Evolutionary conservation across 1,140 invertebrate genomes (phyloP).

Genomic region (Steinernema feltiae): DNA sequence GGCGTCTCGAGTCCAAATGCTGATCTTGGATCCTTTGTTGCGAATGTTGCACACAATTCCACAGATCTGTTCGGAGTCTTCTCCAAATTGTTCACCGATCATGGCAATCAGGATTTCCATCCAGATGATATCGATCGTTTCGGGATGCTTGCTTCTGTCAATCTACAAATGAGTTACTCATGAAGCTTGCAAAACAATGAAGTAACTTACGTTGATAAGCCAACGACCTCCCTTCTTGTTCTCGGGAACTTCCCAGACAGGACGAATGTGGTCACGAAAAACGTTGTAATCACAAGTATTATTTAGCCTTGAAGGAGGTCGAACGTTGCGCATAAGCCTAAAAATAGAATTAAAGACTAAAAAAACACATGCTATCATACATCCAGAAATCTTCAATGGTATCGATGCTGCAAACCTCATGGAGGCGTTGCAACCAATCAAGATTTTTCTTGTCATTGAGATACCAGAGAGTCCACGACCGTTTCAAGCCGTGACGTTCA

Average conservation of each 20-base stretch:
- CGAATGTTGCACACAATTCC: constrained; percentile 91
- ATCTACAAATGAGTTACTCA: constrained; percentile 45
- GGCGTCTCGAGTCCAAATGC: constrained; percentile 77
- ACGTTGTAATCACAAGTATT: constrained; percentile 87
- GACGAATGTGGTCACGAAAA: constrained; percentile 79
- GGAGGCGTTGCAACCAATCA: constrained; percentile 84
- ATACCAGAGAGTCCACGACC: constrained; percentile 95
- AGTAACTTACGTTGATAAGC: constrained; percentile 66
- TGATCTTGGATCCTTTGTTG: constrained; percentile 75
- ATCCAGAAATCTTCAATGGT: constrained; percentile 97
- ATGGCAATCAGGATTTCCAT: constrained; percentile 84
- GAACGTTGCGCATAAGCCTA: constrained; percentile 74
- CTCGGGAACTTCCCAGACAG: constrained; percentile 94
- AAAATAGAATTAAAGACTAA: no score
- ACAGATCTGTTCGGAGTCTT: constrained; percentile 79
- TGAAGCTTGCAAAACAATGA: constrained; percentile 16
- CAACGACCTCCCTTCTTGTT: constrained; percentile 86
- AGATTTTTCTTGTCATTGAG: constrained; percentile 82
- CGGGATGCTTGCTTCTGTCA: constrained; percentile 63
- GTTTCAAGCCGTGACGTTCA: constrained; percentile 88
- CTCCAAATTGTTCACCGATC: constrained; percentile 91
- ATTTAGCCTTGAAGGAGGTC: constrained; percentile 77
- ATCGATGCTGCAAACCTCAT: constrained; percentile 83
- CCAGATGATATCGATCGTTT: constrained; percentile 85
- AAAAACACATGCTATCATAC: no score